Conservation (phyloP, 2,113 vertebrate species). For the Lutjanus erythropterus region DNA sequence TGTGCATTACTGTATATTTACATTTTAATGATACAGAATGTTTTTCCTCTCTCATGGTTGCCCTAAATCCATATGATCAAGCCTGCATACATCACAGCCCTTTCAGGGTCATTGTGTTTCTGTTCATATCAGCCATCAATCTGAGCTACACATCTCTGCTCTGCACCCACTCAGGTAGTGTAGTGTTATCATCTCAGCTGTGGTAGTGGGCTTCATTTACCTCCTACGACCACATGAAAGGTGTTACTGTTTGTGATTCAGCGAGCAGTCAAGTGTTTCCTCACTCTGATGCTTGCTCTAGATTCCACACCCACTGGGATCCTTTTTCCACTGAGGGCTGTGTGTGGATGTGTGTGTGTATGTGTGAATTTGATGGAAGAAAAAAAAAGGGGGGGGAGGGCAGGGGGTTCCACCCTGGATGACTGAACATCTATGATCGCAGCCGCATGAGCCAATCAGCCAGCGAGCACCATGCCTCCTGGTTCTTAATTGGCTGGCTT, state of each 20-base stretch:
- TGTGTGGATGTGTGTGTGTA: constrained; percentile 1
- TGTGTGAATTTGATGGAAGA: constrained; percentile 36
- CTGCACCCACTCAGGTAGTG: background rate
- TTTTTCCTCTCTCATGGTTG: background rate
- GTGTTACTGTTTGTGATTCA: constrained; percentile 35
- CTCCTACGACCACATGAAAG: constrained; percentile 8
- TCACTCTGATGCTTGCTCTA: constrained; percentile 31
- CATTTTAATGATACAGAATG: background rate
- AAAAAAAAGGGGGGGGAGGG: no score
- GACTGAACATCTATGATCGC: constrained; percentile 65
- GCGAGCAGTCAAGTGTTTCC: constrained; percentile 34
- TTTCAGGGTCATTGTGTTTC: background rate
- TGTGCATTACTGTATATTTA: background rate
- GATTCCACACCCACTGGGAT: constrained; percentile 58
- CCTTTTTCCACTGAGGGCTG: constrained; percentile 9
- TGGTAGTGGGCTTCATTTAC: constrained; percentile 5
- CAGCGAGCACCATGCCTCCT: constrained; percentile 64
- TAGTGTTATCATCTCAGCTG: constrained; percentile 11
- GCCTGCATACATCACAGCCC: background rate
- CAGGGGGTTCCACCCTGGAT: constrained; percentile 53
- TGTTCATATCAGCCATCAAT: background rate
- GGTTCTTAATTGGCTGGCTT: constrained; percentile 83
- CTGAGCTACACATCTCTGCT: background rate
- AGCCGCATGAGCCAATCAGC: constrained; percentile 80
- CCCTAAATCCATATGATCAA: constrained; percentile 15